Base-by-base conservation (phyloP, 2,113 vertebrate species). In the Poecilia latipinna region DNA sequence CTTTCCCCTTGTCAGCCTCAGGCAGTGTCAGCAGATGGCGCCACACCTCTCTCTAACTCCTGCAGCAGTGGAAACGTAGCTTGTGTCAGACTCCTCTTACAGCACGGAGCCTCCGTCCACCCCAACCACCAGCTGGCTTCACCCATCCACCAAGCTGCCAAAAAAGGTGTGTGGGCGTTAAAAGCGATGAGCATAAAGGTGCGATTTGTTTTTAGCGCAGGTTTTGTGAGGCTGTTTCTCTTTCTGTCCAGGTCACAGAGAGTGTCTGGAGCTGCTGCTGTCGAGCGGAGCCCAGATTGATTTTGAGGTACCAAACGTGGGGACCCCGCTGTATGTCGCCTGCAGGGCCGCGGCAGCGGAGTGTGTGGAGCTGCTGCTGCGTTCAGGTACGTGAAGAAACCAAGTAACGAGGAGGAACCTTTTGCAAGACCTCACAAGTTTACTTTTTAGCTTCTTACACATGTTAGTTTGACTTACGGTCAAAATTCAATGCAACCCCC, bases 221-320 rank as follows among this genome's bases (percentile, higher is more conserved):
- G 7, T 44, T 67, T 67, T 42, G 17, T 77, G 7, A 78, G 26
- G 12, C 15, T n/a, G 22, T 19, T 1, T 0, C 57, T 1, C 68
- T 32, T 65, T 33, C 54, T 31, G 54, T 6, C 61, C 87, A 98
- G 97, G 95, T 86, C 95, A 98, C 92, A 94, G 89, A 78, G 95
- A 96, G 35, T 98, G 97, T 89, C 93, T 98, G 94, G 96, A 98
- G 85, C 91, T 97, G 88, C 94, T 99, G 61, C 86, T 98, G 88
- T 92, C 94, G 22, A 93, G 93, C 29, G 94, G 93, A 11, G 94
- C 94, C 72, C 92, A 95, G 65, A 93, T 96, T 73, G 95, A 98
- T 80, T 84, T 95, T 85, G 96, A 97, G 86, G 70, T 95, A 33
- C 87, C 93, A 0, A 93, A 91, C 11, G 70, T 91, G 0, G 97